Evolutionary conservation across 1,140 invertebrate species (phyloP), one percentile per base, ranked within the genome.

Genomic region (Lethrus apterus): DNA sequence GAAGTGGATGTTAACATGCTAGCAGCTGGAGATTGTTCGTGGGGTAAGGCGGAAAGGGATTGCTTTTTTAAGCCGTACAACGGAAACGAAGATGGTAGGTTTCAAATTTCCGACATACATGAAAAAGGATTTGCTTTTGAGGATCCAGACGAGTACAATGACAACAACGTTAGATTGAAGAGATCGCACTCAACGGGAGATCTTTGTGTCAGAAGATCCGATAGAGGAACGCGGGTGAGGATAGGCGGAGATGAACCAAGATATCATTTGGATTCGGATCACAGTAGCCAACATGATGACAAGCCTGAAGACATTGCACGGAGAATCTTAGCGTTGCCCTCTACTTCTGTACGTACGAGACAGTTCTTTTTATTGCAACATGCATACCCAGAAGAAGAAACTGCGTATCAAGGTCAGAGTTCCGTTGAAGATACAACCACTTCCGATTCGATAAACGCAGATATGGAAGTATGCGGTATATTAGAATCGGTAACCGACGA

Each of bases 41-140:
- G 45, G 32, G 38, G 38, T 21, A 46, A 54, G 29, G 26, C 34
- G 3, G 56, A 57, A 7, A 52, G 44, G 11, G 61, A 60, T 9
- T 50, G 56, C 17, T 50, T 65, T 10, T 65, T 65, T 41, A 56
- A 58, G 31, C 59, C 63, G 2, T 61, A 58, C 23, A 61, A 56
- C 30, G 62, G 61, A 2, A 65, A 65, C 34, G 70, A 73, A 55
- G 73, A 75, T 52, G 73, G 73, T 0, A 60, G 70, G 23, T 75
- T 75, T 57, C 65, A 71, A 53, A 73, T 74, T 45, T 70, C 72
- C 4, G 73, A 75, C 55, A 67, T 75, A 11, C 73, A 75, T 48
- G 66, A 71, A 53, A 69, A 68, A 32, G 64, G 69, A 31, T 69
- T 69, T 48, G 62, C 65, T 24, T 62, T 66, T 40, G 57, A 55